phyloP scores from a whole-genome alignment of 2,888 invertebrate species.

The Plutella xylostella region DNA sequence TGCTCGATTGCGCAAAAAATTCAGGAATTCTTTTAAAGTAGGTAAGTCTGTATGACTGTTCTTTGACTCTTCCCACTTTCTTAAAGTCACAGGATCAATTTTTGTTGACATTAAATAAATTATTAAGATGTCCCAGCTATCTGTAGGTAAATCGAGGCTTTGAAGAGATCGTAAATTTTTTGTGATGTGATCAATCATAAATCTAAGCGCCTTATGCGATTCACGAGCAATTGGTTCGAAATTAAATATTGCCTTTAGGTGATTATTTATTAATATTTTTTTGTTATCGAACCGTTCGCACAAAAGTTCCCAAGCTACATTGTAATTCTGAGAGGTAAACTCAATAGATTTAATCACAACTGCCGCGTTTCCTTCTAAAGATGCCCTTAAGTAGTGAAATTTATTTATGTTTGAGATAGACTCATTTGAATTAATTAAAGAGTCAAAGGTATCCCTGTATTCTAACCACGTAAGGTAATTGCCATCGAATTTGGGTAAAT shows the following conservation, averaged over 20 bases:
- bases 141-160: slow-evolving; percentile 17
- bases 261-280: slow-evolving; percentile 16
- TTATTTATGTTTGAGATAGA: slow-evolving; percentile 18
- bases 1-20: slow-evolving; percentile 11
- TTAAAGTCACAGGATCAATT: not conserved
- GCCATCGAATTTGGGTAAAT: not conserved
- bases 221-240: not conserved
- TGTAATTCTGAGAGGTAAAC: slow-evolving; percentile 15
- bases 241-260: slow-evolving; percentile 10
- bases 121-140: slow-evolving; percentile 15
- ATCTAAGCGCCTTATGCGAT: slow-evolving; percentile 12
- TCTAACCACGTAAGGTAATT: not conserved
- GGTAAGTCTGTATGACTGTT: slow-evolving; percentile 5
- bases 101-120: slow-evolving; percentile 4
- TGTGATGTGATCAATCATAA: slow-evolving; percentile 18
- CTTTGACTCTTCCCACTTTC: slow-evolving; percentile 11
- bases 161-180: slow-evolving; percentile 19
- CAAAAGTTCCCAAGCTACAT: slow-evolving; percentile 12
- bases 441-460: not conserved
- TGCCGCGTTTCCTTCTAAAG: slow-evolving; percentile 20
- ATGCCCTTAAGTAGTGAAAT: slow-evolving; percentile 19
- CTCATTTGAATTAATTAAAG: slow-evolving; percentile 9
- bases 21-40: slow-evolving; percentile 7
- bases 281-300: slow-evolving; percentile 16
- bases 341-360: slow-evolving; percentile 17